Conservation (phyloP, 2,797 vertebrate genomes). For the Neosilurus mollespiculum region DNA sequence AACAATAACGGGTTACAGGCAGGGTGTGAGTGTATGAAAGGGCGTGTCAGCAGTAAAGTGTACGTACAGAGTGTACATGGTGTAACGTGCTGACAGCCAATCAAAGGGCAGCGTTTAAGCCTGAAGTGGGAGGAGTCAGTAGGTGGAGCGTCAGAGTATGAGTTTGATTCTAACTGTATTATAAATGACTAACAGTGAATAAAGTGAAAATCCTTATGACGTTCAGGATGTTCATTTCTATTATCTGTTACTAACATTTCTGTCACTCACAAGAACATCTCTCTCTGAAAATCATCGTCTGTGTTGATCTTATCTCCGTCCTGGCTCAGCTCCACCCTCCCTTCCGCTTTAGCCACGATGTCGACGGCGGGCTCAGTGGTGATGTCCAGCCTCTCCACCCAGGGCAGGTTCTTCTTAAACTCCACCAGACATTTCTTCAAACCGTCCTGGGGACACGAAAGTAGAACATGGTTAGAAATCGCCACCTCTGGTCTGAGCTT, state of each 20-base stretch:
- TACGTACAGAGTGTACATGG: not conserved
- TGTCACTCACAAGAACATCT: slow-evolving; percentile 91
- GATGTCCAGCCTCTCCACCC: slow-evolving; percentile 90
- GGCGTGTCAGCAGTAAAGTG: not conserved
- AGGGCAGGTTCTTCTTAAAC: slow-evolving; percentile 79
- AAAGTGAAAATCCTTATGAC: too few species aligned
- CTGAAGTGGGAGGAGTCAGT: not conserved
- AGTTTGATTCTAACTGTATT: not conserved
- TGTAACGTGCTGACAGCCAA: not conserved
- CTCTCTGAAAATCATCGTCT: slow-evolving; percentile 92
- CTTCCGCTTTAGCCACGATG: slow-evolving; percentile 57
- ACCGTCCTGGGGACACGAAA: slow-evolving; percentile 72
- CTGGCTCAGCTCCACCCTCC: slow-evolving; percentile 40
- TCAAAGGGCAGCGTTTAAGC: not conserved
- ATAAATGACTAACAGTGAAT: not conserved
- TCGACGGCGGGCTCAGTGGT: slow-evolving; percentile 74
- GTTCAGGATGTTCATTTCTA: too few species aligned
- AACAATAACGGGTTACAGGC: too few species aligned
- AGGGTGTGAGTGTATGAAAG: not conserved
- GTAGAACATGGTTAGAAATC: not conserved
- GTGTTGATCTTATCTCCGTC: slow-evolving; percentile 71
- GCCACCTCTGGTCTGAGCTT: not conserved
- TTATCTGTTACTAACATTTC: too few species aligned
- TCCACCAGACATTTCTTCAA: slow-evolving; percentile 83
- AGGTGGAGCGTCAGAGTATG: not conserved